These are phyloP conservation scores for Peromyscus leucopus DNA, from an alignment of 2,113 vertebrate genomes.

Conservation along the genomic window DNA sequence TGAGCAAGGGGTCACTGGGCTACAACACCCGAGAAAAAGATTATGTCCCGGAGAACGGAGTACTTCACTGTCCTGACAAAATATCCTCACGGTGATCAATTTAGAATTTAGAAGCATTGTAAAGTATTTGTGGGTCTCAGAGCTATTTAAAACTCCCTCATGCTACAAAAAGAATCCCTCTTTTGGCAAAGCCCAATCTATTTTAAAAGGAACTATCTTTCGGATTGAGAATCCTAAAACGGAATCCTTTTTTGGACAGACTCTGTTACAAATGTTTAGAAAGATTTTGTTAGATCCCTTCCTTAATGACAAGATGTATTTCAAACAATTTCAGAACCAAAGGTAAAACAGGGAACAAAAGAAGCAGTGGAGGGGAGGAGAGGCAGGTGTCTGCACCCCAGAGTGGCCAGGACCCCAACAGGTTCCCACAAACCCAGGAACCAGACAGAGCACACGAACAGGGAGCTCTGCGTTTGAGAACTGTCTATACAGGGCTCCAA, in stretches of 20 bases:
- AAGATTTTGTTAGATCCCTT: not conserved
- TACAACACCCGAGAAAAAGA: not conserved
- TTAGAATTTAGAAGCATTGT: not conserved
- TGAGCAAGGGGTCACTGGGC: not conserved
- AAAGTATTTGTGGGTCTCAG: not conserved
- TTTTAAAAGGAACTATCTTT: not conserved
- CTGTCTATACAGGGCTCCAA: too few relatives aligned
- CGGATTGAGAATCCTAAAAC: not conserved
- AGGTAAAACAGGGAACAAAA: not conserved
- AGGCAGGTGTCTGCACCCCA: not conserved
- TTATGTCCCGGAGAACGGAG: not conserved
- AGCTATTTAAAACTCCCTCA: not conserved
- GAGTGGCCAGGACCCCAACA: not conserved
- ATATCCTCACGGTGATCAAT: not conserved
- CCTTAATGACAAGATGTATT: not conserved
- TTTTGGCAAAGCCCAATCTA: not conserved
- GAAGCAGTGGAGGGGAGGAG: fast-evolving
- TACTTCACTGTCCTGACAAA: not conserved
- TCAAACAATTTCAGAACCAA: not conserved
- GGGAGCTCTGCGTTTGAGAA: not conserved
- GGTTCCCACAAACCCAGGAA: not conserved
- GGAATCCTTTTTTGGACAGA: not conserved
- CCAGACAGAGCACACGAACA: not conserved
- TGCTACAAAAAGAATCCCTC: not conserved
- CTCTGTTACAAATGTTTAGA: not conserved